Evolutionary conservation across 2,888 invertebrate genomes (phyloP), one percentile per base, ranked within the genome.

Genomic region (Cephus spinipes): DNA sequence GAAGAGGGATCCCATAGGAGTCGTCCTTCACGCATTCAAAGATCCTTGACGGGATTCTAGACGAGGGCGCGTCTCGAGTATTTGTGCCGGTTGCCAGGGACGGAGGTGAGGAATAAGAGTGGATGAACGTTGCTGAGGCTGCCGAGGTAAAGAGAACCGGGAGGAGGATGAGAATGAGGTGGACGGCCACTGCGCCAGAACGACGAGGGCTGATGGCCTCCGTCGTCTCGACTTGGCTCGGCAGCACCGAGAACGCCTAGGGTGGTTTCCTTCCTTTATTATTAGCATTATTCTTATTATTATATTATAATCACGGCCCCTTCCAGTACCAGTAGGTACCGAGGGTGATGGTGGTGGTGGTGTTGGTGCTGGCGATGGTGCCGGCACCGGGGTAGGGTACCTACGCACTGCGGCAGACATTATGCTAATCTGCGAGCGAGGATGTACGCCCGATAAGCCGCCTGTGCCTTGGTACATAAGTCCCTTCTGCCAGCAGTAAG

Each of bases 401-500:
- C 87, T 88, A 88, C 89, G 87, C 89, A 88, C 87, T 85, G 87
- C 81, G 81, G 88, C 90, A 89, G 89, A 89, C 90, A 90, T 91
- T 91, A 91, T 90, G 90, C 90, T 90, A 90, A 90, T 90, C 89
- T 89, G 86, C 88, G 86, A 88, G 89, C 87, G 89, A 89, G 91
- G 90, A 91, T 91, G 90, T 89, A 90, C 89, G 87, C 86, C 90
- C 89, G 90, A 91, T 91, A 90, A 90, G 90, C 88, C 88, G 85
- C 82, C 79, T 82, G 74, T 74, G 79, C 71, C 79, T 79, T 79
- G 40, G 77, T 84, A 86, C 86, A 87, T 86, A 85, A 87, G 84
- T 84, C 82, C 85, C 86, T 84, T 85, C 83, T 76, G 76, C 79
- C 79, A 85, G 84, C 86, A 87, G 88, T 88, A 84, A 90, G 88